Conservation (phyloP, 1,140 invertebrate species). For the Drosophila melanogaster region DNA sequence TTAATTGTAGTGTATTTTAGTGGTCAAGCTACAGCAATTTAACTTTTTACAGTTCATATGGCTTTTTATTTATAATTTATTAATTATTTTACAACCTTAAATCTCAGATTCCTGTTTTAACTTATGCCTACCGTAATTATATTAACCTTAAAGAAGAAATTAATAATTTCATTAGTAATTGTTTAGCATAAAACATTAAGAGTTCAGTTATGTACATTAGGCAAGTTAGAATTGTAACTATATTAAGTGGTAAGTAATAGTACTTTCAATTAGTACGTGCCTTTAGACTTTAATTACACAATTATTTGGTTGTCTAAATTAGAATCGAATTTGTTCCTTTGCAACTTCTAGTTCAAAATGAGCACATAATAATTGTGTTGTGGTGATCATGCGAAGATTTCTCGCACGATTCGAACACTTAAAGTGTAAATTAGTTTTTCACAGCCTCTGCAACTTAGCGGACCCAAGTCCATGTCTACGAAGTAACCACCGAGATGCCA, state of each 20-base stretch:
- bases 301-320: conserved; percentile 29
- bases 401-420: conserved; percentile 38
- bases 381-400: conserved; percentile 16
- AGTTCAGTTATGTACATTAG: conserved; percentile 19
- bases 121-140: conserved; percentile 2
- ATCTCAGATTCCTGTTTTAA: conserved; percentile 11
- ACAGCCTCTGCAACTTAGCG: conserved; percentile 76
- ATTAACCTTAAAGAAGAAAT: conserved; percentile 2
- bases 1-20: background rate
- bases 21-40: too few species aligned
- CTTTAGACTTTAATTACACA: conserved; percentile 17
- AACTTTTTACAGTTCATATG: conserved; percentile 1
- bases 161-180: background rate
- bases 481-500: conserved; percentile 28
- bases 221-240: background rate
- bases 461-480: conserved; percentile 32
- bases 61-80: background rate
- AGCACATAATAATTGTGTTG: conserved; percentile 31
- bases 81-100: background rate
- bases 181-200: conserved; percentile 1
- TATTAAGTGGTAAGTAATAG: background rate
- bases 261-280: background rate
- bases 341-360: conserved; percentile 35
- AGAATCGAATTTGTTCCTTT: conserved; percentile 16
- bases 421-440: conserved; percentile 63